Evolutionary conservation across 2,113 vertebrate species (phyloP).

Genomic region (Heptranchias perlo): DNA sequence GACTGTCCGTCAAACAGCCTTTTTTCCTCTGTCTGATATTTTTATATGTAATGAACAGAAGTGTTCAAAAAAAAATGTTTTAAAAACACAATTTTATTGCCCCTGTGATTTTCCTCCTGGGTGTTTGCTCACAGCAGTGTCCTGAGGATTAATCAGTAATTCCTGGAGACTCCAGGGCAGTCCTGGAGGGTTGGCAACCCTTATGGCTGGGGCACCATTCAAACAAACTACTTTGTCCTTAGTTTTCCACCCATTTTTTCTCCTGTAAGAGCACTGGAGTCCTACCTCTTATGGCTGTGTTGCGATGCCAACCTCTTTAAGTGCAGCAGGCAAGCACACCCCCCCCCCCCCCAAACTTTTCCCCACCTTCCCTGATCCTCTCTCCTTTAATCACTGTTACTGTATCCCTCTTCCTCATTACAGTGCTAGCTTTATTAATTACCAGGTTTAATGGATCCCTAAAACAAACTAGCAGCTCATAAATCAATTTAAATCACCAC

Average conservation of each 20-base stretch:
- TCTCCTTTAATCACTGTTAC: background rate
- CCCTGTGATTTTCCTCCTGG: no score
- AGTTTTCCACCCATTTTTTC: background rate
- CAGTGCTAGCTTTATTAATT: background rate
- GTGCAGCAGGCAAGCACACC: background rate
- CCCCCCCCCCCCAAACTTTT: no score
- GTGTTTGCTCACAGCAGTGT: no score
- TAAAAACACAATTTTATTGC: no score
- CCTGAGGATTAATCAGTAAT: no score
- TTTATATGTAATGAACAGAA: no score
- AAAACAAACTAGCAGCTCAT: background rate
- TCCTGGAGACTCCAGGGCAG: no score
- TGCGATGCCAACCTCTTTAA: background rate
- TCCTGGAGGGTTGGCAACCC: no score
- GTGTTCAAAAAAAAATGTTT: no score
- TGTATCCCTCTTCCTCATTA: background rate
- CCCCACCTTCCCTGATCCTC: background rate
- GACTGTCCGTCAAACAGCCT: no score
- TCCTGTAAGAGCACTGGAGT: no score
- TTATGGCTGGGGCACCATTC: background rate
- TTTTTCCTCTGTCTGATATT: no score
- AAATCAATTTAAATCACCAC: background rate
- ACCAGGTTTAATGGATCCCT: background rate
- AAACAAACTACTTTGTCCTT: background rate
- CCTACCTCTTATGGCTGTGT: background rate